Base-by-base conservation (phyloP, 2,888 invertebrate species). In the Congeria kusceri region DNA sequence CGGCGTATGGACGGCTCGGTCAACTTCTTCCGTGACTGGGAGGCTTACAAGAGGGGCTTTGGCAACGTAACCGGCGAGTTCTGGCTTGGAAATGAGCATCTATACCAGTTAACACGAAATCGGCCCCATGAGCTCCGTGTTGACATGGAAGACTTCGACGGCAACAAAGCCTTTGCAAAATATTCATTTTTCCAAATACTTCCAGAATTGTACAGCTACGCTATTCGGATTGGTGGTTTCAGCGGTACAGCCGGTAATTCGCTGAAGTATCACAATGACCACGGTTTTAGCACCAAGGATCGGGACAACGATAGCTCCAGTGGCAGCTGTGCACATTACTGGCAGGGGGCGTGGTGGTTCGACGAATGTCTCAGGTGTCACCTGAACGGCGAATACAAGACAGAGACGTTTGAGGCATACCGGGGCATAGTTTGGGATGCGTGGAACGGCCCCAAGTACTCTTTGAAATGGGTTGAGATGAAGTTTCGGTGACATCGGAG, bases 11-110 rank as follows among this genome's bases (percentile, higher is more conserved):
- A 53, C 18, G 53, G 53, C 25, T 53, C 53, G 53, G 13, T 23
- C 2, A 25, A 53, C 53, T 53, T 53, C 25, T 20, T 23, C 53
- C 53, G 53, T 53, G 20, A 20, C 20, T 53, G 53, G 53, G 23
- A 23, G 20, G 7, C 20, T 2, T 53, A 53, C 18, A 53, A 53
- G 25, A 20, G 25, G 18, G 53, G 53, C 53, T 53, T 53, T 53
- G 53, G 53, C 1, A 9, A 53, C 23, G 23, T 25, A 1, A 25
- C 4, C 13, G 53, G 53, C 3, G 53, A 53, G 53, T 53, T 53
- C 53, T 53, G 53, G 53, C 53, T 53, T 53, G 53, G 53, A n/a
- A 53, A 53, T 18, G 53, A 53, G n/a, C 53, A 23, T 20, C 53
- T 53, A 9, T 25, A 53, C 25, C 53, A 53, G 53, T 53, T 53